phyloP scores from a whole-genome alignment of 2,888 invertebrate genomes.

The Campopleginae sp. region DNA sequence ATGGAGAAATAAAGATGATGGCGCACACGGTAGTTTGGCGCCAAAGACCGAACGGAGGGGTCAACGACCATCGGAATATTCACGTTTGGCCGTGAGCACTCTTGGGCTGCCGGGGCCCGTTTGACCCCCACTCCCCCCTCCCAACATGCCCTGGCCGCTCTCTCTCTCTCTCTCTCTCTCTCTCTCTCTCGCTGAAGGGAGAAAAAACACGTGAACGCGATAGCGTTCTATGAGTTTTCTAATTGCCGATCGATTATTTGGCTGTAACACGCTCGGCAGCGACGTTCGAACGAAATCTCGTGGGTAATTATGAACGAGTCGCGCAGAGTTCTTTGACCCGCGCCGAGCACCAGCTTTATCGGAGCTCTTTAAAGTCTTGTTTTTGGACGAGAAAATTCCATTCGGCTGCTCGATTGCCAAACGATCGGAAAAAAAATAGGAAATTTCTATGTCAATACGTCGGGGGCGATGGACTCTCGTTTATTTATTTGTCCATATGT shows the following conservation, averaged over 20 bases:
- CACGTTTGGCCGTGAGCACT: slow-evolving; percentile 77
- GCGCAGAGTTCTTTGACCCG: slow-evolving; percentile 25
- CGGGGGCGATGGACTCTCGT: not conserved
- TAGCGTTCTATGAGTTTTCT: slow-evolving; percentile 24
- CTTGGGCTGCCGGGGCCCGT: slow-evolving; percentile 70
- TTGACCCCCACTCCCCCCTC: slow-evolving; percentile 28
- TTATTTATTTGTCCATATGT: not conserved
- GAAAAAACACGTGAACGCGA: not conserved
- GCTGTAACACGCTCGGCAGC: not conserved
- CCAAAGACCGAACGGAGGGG: slow-evolving; percentile 79
- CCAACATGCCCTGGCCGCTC: not conserved
- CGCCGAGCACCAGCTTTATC: not conserved
- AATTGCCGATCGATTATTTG: slow-evolving; percentile 44
- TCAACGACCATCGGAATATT: slow-evolving; percentile 83
- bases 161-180: slow-evolving; percentile 20
- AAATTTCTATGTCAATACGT: not conserved
- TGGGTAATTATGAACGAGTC: not conserved
- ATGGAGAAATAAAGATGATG: slow-evolving; percentile 23
- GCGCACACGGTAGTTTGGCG: slow-evolving; percentile 76
- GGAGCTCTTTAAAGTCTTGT: not conserved
- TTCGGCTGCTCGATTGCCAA: not conserved
- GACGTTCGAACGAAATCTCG: slow-evolving; percentile 12
- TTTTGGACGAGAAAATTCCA: not conserved
- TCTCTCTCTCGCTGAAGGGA: not conserved
- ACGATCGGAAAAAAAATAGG: not conserved